A percentile compares a stretch with the other conserved stretches of the same genome.
Evolutionary conservation across 1,140 invertebrate species (phyloP).

Genomic region (Caerostris extrusa): DNA sequence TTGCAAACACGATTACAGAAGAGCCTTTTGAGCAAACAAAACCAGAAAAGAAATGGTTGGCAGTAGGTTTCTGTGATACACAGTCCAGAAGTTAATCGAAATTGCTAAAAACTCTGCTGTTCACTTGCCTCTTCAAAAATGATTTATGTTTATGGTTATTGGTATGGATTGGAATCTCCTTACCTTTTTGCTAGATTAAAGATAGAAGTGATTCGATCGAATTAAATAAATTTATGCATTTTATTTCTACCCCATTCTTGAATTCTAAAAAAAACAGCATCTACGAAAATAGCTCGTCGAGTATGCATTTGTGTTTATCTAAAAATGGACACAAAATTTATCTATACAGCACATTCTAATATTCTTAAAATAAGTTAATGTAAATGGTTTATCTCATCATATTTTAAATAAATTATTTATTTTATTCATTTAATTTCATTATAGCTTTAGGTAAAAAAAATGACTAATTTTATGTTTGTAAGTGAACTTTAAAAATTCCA

Average conservation of each 20-base stretch:
- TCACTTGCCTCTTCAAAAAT: not conserved
- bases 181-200: not conserved
- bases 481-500: no score
- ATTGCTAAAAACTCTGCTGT: not conserved
- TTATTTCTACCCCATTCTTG: not conserved
- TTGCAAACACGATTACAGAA: constrained; percentile 70
- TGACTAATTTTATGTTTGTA: no score
- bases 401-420: no score
- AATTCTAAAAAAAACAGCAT: not conserved
- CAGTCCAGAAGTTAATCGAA: constrained; percentile 15
- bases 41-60: constrained; percentile 28
- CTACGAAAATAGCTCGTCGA: not conserved
- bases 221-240: not conserved
- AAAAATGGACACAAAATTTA: not conserved
- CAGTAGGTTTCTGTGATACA: constrained; percentile 1
- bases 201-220: not conserved
- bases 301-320: not conserved
- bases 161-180: not conserved
- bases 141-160: not conserved
- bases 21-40: constrained; percentile 13
- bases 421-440: no score
- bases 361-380: no score
- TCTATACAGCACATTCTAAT: no score
- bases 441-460: no score
- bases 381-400: no score